Base-by-base conservation (phyloP, 2,113 vertebrate genomes). In the Spea multiplicata region DNA sequence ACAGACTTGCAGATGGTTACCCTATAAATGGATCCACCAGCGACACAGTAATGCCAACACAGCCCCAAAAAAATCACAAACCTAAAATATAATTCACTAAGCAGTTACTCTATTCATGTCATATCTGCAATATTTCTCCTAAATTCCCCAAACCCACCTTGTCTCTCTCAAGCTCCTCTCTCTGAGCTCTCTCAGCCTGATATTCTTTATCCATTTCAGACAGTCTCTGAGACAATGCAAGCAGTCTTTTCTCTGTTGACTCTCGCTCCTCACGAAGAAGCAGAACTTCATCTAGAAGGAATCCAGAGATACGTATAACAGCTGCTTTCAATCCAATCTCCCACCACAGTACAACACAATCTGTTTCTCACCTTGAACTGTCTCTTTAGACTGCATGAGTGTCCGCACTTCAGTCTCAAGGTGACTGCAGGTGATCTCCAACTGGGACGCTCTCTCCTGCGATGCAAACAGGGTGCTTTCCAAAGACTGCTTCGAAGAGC, bases 381-480 rank as follows among this genome's bases (percentile, higher is more conserved):
- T 88, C 8, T 90, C 87, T 77, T 94, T 98, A 85, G 92, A 87
- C 86, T 93, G 91, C 0, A 72, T 86, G 65, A 96, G 79, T 30
- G 88, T 82, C 7, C 88, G 72, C 46, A 95, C 73, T 48, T 94
- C 93, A n/a, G 91, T 83, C 64, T 90, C 86, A 61, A 94, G 85
- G 65, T 95, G 94, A 64, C 83, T 85, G 62, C 81, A 86, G 69
- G 88, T 79, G 44, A 95, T 84, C 78, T 95, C 90, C 14, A 89
- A 70, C 81, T 88, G 83, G 5, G 93, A 94, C 7, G 86, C 81
- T 16, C 82, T 88, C 76, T 92, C 80, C 76, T 95, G 91, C 78
- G 86, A 84, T 47, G 89, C 88, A 84, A 86, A 84, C n/a, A 95
- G 85, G 85, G 88, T 88, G 82, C 85, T 89, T 81, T 95, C 92